phyloP scores from a whole-genome alignment of 2,797 vertebrate species.

The Cynodonichthys magdalenae region DNA sequence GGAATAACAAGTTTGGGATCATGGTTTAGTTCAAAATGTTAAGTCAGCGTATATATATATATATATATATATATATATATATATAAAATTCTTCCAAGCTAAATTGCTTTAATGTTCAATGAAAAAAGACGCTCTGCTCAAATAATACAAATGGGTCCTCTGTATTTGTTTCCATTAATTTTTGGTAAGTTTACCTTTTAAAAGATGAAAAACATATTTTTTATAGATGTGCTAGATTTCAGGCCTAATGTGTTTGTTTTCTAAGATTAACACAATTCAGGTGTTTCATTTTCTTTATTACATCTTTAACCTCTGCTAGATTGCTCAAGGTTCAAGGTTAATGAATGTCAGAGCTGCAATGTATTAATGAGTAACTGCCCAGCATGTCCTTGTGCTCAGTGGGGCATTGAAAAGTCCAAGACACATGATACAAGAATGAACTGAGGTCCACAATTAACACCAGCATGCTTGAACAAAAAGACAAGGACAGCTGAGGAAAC shows the following conservation, averaged over 20 bases:
- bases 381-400: constrained; percentile 42
- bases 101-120: no score
- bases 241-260: neutral
- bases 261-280: constrained; percentile 9
- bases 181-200: no score
- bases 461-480: constrained; percentile 21
- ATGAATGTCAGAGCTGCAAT: constrained; percentile 57
- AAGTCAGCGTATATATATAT: no score
- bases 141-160: no score
- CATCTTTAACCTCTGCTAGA: constrained; percentile 40
- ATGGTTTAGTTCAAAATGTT: no score
- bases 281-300: neutral
- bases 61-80: no score
- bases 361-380: constrained; percentile 74
- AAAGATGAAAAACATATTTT: no score
- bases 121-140: no score
- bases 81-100: no score
- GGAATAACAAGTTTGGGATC: no score
- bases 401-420: constrained; percentile 31
- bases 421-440: constrained; percentile 41
- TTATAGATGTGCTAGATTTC: neutral
- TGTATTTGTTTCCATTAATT: no score
- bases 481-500: constrained; percentile 24
- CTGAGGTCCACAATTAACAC: constrained; percentile 31
- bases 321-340: constrained; percentile 68